Evolutionary conservation across 2,113 vertebrate species (phyloP).

Genomic region (Oryzias woworae): DNA sequence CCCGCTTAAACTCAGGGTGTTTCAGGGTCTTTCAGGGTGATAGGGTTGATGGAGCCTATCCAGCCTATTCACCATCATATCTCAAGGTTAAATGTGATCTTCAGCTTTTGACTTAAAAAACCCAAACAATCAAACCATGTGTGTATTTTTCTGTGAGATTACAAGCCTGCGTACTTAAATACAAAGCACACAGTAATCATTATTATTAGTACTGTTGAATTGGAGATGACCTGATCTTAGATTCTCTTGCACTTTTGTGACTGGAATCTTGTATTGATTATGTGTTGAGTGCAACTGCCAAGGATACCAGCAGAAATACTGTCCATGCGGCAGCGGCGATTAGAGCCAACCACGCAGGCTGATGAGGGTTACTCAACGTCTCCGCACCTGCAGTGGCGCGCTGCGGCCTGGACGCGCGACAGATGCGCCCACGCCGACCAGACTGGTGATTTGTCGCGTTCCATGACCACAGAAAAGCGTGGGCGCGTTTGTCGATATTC

Average conservation of each 20-base stretch:
- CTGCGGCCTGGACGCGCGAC: conserved; percentile 44
- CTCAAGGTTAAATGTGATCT: no score
- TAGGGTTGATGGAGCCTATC: no score
- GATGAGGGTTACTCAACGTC: conserved; percentile 23
- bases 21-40: no score
- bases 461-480: not conserved
- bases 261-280: not conserved
- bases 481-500: rapidly evolving
- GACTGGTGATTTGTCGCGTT: conserved; percentile 33
- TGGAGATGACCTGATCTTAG: no score
- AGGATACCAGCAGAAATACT: conserved; percentile 14
- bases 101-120: no score
- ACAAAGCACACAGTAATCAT: no score
- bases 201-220: no score
- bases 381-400: conserved; percentile 67
- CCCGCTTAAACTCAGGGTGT: no score
- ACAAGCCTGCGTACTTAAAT: no score
- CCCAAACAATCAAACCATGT: no score
- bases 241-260: not conserved
- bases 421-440: conserved; percentile 27
- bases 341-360: conserved; percentile 21
- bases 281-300: not conserved
- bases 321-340: conserved; percentile 9
- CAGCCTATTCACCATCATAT: no score
- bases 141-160: no score